A percentile compares a stretch with the other conserved stretches of the same genome.
These are phyloP conservation scores for Biston stratarius DNA, from an alignment of 2,888 invertebrate species.

Conservation along the genomic window DNA sequence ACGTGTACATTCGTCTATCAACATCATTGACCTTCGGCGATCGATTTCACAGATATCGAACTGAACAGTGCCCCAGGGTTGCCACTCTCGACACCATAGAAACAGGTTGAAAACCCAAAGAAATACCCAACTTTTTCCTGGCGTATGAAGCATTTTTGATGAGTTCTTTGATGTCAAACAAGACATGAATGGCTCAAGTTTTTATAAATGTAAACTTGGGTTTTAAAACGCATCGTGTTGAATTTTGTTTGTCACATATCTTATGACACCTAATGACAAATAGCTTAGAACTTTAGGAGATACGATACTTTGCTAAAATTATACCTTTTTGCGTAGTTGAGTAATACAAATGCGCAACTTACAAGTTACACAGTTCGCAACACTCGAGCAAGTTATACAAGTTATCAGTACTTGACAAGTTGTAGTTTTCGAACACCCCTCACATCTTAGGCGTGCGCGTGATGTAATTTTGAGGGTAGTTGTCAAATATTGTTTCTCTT, in stretches of 20 bases:
- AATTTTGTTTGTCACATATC: no score
- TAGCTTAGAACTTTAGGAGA: no score
- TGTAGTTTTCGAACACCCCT: constrained; percentile 19
- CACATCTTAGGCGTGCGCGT: constrained; percentile 14
- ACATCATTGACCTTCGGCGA: constrained; percentile 58
- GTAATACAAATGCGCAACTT: background rate
- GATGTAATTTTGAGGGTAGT: constrained; percentile 22
- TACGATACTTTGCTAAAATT: no score
- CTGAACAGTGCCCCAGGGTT: constrained; percentile 36
- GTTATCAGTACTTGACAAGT: constrained; percentile 24
- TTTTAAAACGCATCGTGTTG: no score
- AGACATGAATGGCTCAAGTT: no score
- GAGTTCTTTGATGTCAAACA: no score
- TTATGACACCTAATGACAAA: no score
- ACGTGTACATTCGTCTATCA: constrained; percentile 57
- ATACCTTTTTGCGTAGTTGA: no score
- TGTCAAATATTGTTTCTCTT: constrained; percentile 23
- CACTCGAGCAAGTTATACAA: constrained; percentile 20
- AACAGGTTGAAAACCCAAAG: no score
- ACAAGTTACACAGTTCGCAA: constrained; percentile 12
- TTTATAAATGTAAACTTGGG: no score
- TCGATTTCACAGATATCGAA: constrained; percentile 55
- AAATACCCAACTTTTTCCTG: no score
- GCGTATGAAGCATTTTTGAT: no score
- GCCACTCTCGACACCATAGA: constrained; percentile 12